These are phyloP conservation scores for Brienomyrus longianalis DNA, from an alignment of 2,113 vertebrate species.

Conservation along the genomic window DNA sequence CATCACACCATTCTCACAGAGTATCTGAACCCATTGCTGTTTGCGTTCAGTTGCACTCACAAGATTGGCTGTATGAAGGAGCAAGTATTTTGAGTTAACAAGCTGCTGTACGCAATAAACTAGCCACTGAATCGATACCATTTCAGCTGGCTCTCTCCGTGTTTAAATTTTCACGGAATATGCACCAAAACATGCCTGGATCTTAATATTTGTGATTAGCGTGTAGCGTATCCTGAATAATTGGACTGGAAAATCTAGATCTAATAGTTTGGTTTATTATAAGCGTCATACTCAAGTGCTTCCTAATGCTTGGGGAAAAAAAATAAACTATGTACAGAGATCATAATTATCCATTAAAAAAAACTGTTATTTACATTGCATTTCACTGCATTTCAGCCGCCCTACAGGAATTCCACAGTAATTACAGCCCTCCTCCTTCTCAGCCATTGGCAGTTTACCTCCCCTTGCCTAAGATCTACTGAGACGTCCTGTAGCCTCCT, in stretches of 20 bases:
- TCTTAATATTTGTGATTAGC: background rate
- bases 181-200: background rate
- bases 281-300: background rate
- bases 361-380: background rate
- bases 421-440: background rate
- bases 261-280: background rate
- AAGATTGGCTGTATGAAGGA: background rate
- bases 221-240: background rate
- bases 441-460: background rate
- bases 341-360: background rate
- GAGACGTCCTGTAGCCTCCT: background rate
- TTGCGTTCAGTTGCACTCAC: background rate
- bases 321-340: background rate
- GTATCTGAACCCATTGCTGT: background rate
- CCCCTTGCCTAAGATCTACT: background rate
- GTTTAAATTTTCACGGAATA: background rate
- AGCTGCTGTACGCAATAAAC: background rate
- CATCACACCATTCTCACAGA: background rate
- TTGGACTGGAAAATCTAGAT: background rate
- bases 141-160: background rate
- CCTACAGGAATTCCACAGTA: background rate
- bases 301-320: background rate
- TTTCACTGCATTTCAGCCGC: background rate
- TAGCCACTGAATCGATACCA: background rate
- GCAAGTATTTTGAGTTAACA: background rate